Conservation (phyloP, 2,888 invertebrate species). For the Loripinus fragilis region DNA sequence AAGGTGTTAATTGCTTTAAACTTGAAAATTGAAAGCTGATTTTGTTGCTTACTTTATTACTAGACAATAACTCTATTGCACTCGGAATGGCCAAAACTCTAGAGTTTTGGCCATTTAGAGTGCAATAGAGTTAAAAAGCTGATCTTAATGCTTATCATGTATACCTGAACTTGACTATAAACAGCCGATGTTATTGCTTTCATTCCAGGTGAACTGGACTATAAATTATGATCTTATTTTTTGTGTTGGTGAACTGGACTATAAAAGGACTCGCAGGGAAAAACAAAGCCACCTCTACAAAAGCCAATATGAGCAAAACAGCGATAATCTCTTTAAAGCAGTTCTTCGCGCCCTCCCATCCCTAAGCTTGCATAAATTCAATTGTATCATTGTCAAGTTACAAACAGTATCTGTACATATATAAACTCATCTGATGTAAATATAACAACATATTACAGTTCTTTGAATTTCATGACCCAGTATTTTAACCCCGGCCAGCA, state of each 20-base stretch:
- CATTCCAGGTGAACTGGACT: background rate
- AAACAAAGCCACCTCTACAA: conserved; percentile 54
- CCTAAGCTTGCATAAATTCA: background rate
- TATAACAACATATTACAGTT: no score
- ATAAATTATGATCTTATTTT: no score
- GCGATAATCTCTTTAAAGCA: background rate
- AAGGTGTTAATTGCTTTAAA: no score
- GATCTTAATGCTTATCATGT: background rate
- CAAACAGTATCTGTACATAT: conserved; percentile 7
- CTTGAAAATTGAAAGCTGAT: no score
- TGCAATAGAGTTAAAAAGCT: no score
- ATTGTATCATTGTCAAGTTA: background rate
- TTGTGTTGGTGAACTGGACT: conserved; percentile 47
- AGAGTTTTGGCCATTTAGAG: no score
- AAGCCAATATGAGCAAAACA: background rate
- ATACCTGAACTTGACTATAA: no score
- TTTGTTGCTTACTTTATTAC: background rate
- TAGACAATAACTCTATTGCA: no score
- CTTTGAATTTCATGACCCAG: background rate
- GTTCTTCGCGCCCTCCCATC: background rate
- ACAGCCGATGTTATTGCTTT: no score
- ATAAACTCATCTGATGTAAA: background rate
- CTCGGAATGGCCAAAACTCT: no score
- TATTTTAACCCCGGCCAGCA: background rate
- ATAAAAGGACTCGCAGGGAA: conserved; percentile 60